Base-by-base conservation (phyloP, 2,888 invertebrate genomes). In the Amiota communis region DNA sequence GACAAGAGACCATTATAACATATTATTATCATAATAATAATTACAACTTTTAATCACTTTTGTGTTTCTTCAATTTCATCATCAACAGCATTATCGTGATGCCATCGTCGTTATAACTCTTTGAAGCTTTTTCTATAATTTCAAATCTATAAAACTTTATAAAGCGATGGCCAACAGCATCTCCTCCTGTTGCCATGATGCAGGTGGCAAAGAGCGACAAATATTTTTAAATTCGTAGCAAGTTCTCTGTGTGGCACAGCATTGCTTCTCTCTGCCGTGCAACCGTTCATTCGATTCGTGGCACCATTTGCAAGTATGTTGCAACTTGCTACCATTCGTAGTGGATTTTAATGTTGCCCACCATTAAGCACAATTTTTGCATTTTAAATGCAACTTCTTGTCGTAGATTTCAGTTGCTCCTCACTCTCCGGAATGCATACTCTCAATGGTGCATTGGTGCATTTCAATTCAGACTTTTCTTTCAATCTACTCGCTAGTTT, bases 221-320 rank as follows among this genome's bases (percentile, higher is more conserved):
- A 68, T 11, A 23, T 53, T 51, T 59, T 70, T 76, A 78, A 76
- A 65, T 48, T 64, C 64, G 63, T 57, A 53, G 56, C 56, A 56
- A 64, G 23, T 36, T 12, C 57, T 46, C 23, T 70, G 10, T 74
- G 61, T 76, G 69, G 77, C 72, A 70, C 72, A 73, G 70, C 74
- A 56, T 67, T 8, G 15, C 47, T 49, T 47, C 76, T 68, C 76
- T 68, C 71, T 71, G 68, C 74, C 69, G 74, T 77, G 70, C 77
- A 82, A 80, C 76, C 77, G 79, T 79, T 65, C 82, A 82, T 84
- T 83, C 84, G 82, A 85, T 82, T 84, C 81, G 84, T 83, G 75
- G 72, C 70, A 23, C 70, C 75, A 75, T 71, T 59, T 59, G 49
- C 36, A 47, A 61, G 4, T n/a, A 61, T 63, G 70, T 71, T 61